phyloP scores from a whole-genome alignment of 2,797 vertebrate species.

The Bryconaethiops microstoma region DNA sequence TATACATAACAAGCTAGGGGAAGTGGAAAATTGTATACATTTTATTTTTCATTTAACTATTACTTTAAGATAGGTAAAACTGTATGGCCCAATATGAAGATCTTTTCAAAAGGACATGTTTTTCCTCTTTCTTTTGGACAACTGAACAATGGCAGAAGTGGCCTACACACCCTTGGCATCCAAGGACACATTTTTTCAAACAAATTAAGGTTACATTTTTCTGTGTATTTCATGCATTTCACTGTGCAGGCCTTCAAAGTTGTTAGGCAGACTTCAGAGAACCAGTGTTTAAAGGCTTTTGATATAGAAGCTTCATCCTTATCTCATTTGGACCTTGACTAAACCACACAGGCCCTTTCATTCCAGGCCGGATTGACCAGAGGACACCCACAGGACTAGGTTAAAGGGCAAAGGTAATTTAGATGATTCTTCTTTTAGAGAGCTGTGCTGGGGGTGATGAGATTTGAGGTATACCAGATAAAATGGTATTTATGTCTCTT shows the following conservation, averaged over 20 bases:
- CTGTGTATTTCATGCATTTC: constrained; percentile 4
- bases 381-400: constrained; percentile 49
- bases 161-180: not conserved
- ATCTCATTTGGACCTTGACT: constrained; percentile 59
- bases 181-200: not conserved
- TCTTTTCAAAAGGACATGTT: not conserved
- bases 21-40: no score
- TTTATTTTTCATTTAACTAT: no score
- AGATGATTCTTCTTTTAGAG: constrained; percentile 41
- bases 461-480: constrained; percentile 23
- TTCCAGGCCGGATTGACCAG: constrained; percentile 38
- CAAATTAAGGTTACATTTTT: constrained; percentile 12
- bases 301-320: constrained; percentile 32
- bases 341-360: constrained; percentile 53
- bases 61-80: not conserved
- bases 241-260: not conserved
- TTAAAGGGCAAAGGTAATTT: constrained; percentile 56
- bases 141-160: not conserved
- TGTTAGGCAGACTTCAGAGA: constrained; percentile 29
- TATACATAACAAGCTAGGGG: no score
- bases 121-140: not conserved
- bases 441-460: constrained; percentile 27
- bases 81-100: not conserved
- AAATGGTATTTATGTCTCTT: constrained; percentile 37
- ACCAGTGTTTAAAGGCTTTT: constrained; percentile 6